Evolutionary conservation across 2,113 vertebrate species (phyloP), one percentile per base, ranked within the genome.

Genomic region (Crotalus tigris): DNA sequence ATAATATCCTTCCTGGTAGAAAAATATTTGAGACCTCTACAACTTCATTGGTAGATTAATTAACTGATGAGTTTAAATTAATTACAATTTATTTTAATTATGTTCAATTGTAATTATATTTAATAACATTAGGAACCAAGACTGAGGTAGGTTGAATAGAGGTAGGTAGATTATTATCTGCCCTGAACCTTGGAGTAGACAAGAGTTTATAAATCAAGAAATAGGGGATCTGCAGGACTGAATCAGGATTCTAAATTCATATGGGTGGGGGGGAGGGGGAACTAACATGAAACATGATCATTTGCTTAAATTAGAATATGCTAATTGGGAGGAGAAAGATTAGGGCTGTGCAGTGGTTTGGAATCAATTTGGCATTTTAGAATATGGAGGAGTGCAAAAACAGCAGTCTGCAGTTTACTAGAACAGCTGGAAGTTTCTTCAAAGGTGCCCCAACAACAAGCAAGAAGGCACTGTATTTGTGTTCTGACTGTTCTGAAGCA

Each of bases 261-360:
- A 75, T 75, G n/a, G 2, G 15, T 75, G n/a, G 59, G 9, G 12
- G 23, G 1, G 0, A 8, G 23, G 1, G 0, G 7, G 5, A n/a
- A 64, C 61, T 13, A 64, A 64, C 29, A 64, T n/a, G 29, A 12
- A 39, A 39, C 13, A 5, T 7, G n/a, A 75, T 39, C 13, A 19
- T 75, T 75, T 75, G 69, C 69, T 33, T 75, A 39, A 75, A 39
- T 33, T 33, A 33, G 13, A 15, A 75, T 75, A 33, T 75, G n/a
- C 13, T 33, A 75, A 7, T 75, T 75, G 69, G 39, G 15, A 75
- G 61, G 61, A n/a, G n/a, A 7, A 15, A 19, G n/a, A 19, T 39
- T 75, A 75, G n/a, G n/a, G n/a, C 15, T 39, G 69, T 1, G 0
- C 13, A 75, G n/a, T 75, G 15, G n/a, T 75, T 75, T 75, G 69